Evolutionary conservation across 2,113 vertebrate genomes (phyloP), one percentile per base, ranked within the genome.

Genomic region (Microtus ochrogaster): DNA sequence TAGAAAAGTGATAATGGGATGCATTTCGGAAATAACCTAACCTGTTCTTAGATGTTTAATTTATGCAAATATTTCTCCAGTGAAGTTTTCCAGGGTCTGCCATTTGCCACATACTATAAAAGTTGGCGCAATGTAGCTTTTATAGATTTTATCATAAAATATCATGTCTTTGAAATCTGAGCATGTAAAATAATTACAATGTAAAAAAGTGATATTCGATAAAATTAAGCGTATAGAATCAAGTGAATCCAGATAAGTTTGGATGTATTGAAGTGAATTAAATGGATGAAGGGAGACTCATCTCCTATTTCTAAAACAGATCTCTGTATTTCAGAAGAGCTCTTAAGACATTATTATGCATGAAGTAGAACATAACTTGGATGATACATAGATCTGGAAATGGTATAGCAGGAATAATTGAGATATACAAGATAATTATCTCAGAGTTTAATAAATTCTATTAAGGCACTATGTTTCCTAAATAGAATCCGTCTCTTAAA

Each of bases 31-130:
- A 90, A 61, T 76, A 81, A 96, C 4, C 7, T 74, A 52, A 30
- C 24, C 6, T 89, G 94, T 78, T 78, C 66, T 86, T 92, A 82
- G 24, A 82, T 63, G 41, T 2, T 85, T 96, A 17, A 61, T 82
- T 95, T 96, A 81, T 73, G 70, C 63, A 94, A n/a, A 82, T 4
- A 92, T 89, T 95, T 6, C n/a, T 41, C 12, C 77, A 91, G 70
- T n/a, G 93, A 68, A 68, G 63, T 97, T 88, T 95, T 90, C 39
- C 90, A 91, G 7, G 44, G 5, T 33, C 13, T 76, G 33, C 11
- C 92, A 82, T 81, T 72, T 72, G 28, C 4, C 26, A 82, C 47
- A 6, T 90, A 66, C 4, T 65, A 82, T 0, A 87, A 83, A 92
- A 89, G 68, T 79, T 28, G 47, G 13, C 78, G 87, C 86, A 66